Evolutionary conservation across 2,888 invertebrate species (phyloP).

Genomic region (Andrena hattorfiana): DNA sequence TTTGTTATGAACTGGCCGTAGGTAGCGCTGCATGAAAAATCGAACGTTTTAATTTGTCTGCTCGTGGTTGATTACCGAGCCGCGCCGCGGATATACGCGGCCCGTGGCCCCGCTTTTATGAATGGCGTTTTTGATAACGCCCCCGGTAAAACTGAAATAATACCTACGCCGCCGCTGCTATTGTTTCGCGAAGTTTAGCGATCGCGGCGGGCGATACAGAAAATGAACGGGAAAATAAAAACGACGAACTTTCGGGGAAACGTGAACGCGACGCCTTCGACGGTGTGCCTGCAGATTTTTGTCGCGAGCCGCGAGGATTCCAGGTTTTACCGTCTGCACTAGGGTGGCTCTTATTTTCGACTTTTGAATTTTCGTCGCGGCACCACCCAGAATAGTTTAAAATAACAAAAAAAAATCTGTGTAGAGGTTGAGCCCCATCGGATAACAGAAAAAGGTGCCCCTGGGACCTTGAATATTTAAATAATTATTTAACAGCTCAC

Average conservation of each 20-base stretch:
- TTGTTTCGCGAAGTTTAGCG: conserved; percentile 59
- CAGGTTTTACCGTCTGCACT: not conserved
- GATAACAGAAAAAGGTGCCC: no score
- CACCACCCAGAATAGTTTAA: no score
- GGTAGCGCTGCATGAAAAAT: conserved; percentile 50
- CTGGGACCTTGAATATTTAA: no score
- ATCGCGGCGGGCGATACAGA: conserved; percentile 50
- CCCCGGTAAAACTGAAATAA: conserved; percentile 59
- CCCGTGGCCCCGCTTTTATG: conserved; percentile 46
- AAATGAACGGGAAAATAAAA: conserved; percentile 40
- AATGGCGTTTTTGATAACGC: conserved; percentile 62
- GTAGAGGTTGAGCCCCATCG: no score
- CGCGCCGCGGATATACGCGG: conserved; percentile 33
- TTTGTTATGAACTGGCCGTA: conserved; percentile 55
- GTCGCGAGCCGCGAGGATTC: not conserved
- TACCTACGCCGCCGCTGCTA: conserved; percentile 57
- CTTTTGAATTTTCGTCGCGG: no score
- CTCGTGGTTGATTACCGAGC: conserved; percentile 56
- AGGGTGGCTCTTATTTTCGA: no score
- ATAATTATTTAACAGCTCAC: no score
- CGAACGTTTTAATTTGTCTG: conserved; percentile 63
- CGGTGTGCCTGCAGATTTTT: conserved; percentile 27
- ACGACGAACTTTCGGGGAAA: conserved; percentile 50
- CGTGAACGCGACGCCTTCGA: conserved; percentile 26
- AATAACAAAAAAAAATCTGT: no score